Evolutionary conservation across 2,888 invertebrate genomes (phyloP).

Genomic region (Petrolisthes cinctipes): DNA sequence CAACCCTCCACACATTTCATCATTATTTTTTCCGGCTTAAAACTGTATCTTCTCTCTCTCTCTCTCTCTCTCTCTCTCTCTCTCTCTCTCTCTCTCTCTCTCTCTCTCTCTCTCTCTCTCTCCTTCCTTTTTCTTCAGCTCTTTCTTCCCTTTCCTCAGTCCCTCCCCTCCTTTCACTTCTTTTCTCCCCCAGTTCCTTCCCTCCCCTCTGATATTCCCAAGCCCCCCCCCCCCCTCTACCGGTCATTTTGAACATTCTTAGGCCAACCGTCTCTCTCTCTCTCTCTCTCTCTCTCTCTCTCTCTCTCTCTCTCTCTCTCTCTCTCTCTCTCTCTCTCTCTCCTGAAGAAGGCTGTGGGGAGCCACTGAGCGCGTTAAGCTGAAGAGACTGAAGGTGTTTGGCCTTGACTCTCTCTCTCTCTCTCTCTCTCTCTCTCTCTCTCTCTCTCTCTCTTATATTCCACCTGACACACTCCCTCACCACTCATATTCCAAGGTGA

Average conservation of each 20-base stretch:
- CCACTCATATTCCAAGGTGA: background rate
- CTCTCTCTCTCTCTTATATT: background rate
- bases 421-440: background rate
- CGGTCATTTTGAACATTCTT: background rate
- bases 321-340: conserved; percentile 15
- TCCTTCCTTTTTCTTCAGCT: background rate
- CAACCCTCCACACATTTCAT: no score
- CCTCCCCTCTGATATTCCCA: background rate
- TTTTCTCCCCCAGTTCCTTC: background rate
- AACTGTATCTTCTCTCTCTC: background rate
- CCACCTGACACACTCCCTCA: background rate
- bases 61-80: conserved; percentile 13
- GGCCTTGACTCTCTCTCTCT: background rate
- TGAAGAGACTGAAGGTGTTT: background rate
- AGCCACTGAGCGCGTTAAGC: no score
- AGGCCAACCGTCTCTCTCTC: background rate
- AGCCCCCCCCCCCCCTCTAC: background rate
- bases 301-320: conserved; percentile 25
- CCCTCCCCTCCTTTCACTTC: background rate
- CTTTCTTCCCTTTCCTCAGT: background rate
- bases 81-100: conserved; percentile 7
- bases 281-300: conserved; percentile 27
- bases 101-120: background rate
- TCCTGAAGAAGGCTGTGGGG: background rate
- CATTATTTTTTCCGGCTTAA: no score